Conservation (phyloP, 2,888 invertebrate species). For the Tanytarsus gracilentus region DNA sequence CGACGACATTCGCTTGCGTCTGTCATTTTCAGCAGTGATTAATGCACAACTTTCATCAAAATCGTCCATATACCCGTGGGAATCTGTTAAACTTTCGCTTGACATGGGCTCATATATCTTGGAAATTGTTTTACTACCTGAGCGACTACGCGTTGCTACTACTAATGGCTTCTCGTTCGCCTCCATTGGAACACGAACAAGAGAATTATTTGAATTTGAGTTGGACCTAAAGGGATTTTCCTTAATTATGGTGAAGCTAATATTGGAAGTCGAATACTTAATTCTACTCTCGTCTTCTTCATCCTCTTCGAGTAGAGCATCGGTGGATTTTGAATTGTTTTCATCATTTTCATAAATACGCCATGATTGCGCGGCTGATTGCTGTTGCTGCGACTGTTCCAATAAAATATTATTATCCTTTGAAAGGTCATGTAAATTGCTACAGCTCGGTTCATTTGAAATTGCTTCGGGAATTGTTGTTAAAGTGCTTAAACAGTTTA, state of each 20-base stretch:
- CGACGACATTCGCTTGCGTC: constrained; percentile 34
- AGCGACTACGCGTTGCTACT: constrained; percentile 7
- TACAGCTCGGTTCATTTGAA: constrained; percentile 21
- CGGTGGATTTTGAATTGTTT: constrained; percentile 10
- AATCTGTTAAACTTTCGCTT: constrained; percentile 23
- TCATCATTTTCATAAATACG: constrained; percentile 13
- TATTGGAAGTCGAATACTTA: not conserved
- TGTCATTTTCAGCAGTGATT: constrained; percentile 35
- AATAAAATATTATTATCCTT: not conserved
- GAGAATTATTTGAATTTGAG: not conserved
- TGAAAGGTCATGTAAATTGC: constrained; percentile 21
- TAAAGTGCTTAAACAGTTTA: constrained; percentile 11
- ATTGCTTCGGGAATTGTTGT: constrained; percentile 28
- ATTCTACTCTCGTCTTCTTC: not conserved
- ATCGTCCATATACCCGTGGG: constrained; percentile 23
- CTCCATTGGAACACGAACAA: not conserved
- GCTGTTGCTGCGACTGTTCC: not conserved
- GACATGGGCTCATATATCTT: constrained; percentile 18
- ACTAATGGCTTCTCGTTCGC: not conserved
- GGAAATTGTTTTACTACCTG: constrained; percentile 9
- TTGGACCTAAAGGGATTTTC: constrained; percentile 10
- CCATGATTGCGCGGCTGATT: constrained; percentile 5
- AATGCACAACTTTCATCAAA: constrained; percentile 30
- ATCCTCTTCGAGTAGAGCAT: not conserved
- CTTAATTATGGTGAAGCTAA: constrained; percentile 1